A percentile compares a stretch with the other conserved stretches of the same genome.
Conservation (phyloP, 2,888 invertebrate species). For the Icerya purchasi region DNA sequence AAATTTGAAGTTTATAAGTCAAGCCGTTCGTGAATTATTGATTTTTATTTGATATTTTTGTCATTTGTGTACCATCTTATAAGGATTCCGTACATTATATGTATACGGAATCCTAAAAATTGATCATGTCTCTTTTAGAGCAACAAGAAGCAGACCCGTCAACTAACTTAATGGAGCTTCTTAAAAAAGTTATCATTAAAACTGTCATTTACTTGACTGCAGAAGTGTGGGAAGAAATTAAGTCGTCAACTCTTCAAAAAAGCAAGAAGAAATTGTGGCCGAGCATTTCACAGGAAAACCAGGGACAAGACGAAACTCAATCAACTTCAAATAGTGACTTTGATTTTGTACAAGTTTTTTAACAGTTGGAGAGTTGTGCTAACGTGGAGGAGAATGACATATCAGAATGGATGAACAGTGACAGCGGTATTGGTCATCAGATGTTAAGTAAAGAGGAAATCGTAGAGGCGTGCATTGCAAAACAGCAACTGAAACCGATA, state of each 20-base stretch:
- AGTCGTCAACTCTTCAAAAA: conserved; percentile 11
- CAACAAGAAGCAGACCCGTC: conserved; percentile 13
- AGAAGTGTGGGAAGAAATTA: conserved; percentile 14
- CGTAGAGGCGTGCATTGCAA: conserved; percentile 7
- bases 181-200: conserved; percentile 11
- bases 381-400: conserved; percentile 5
- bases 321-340: conserved; percentile 7
- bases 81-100: too few species aligned
- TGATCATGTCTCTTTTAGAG: conserved; percentile 12
- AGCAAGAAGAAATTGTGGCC: conserved; percentile 14
- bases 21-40: too few species aligned
- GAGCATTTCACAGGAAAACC: conserved; percentile 3
- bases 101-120: too few species aligned
- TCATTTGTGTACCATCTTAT: too few species aligned
- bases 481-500: conserved; percentile 9
- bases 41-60: too few species aligned
- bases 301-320: conserved; percentile 3
- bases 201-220: conserved; percentile 8
- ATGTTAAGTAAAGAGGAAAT: conserved; percentile 11
- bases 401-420: conserved; percentile 8
- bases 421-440: conserved; percentile 10
- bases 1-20: too few species aligned
- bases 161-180: conserved; percentile 1
- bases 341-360: conserved; percentile 10
- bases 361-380: conserved; percentile 11